Evolutionary conservation across 53 echinoderm and acorn worm species (phyloP), one percentile per base, ranked within the genome.

Genomic region (Actinopyga echinites): DNA sequence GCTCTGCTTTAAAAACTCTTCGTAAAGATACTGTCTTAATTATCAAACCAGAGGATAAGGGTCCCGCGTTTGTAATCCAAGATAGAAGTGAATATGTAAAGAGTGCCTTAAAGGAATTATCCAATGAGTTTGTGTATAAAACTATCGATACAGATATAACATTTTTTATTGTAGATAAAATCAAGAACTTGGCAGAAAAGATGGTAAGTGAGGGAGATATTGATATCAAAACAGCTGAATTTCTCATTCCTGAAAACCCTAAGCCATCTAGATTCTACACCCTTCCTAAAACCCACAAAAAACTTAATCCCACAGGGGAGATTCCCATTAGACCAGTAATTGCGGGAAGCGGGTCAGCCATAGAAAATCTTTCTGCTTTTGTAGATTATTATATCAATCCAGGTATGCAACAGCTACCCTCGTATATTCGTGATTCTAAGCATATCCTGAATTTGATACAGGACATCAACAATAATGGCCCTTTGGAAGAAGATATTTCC

Each of bases 191-290:
- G 35, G 34, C 35, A 67, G 67, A 67, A 67, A 67, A 67, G 35
- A 67, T 67, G 67, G 67, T 67, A 34, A 67, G 67, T 67, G 67
- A 67, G 34, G 32, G 34, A 34, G 67, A 32, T 67, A 67, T 67
- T 10, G 67, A 67, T 67, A 67, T 32, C 31, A 67, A 0, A 67
- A 67, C 67, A 34, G 67, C 67, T 30, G 67, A 67, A 20, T n/a
- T n/a, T n/a, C n/a, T n/a, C n/a, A n/a, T n/a, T n/a, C n/a, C n/a
- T n/a, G n/a, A n/a, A n/a, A n/a, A n/a, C n/a, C n/a, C n/a, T n/a
- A n/a, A n/a, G n/a, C n/a, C n/a, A n/a, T n/a, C n/a, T n/a, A n/a
- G n/a, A n/a, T n/a, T n/a, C n/a, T n/a, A n/a, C 28, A 65, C n/a
- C n/a, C n/a, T n/a, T n/a, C n/a, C n/a, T n/a, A n/a, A n/a, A n/a